Base-by-base conservation (phyloP, 1,140 invertebrate genomes). In the Bilobella aurantiaca region DNA sequence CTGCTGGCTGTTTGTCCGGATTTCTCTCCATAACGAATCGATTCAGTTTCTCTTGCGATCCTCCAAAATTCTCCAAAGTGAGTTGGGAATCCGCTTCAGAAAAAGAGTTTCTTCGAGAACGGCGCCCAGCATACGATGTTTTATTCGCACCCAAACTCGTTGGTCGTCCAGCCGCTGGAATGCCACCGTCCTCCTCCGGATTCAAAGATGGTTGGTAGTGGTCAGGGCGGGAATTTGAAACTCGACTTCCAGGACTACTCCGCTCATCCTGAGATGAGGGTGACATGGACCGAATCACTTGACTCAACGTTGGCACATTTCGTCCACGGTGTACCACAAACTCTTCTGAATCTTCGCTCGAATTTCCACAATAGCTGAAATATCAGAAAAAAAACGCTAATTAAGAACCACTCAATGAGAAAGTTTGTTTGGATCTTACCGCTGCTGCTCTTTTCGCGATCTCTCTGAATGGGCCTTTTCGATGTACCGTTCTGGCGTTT, bases 51-150 rank as follows among this genome's bases (percentile, higher is more conserved):
- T 81, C 89, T 81, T 90, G 88, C 34, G 73, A 79, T 60, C 89
- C 91, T 30, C 91, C 90, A 78, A 94, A 92, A 77, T 94, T 93
- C 80, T 94, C 91, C 30, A 93, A 87, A 0, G 90, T 93, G 66
- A 94, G 78, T 77, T 92, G 79, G 30, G 89, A 92, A 74, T 93
- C 90, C 16, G 75, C 75, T 74, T 93, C 91, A 42, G 87, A 86
- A 57, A 90, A 81, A 49, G 90, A 93, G 75, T 91, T 90, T 53
- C 90, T 81, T 32, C 91, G 80, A 12, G 89, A 92, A 30, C 90
- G 82, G 53, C 90, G 81, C 57, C 88, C 90, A 76, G 87, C 90
- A 72, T 85, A 87, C 32, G 79, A 80, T n/a, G 78, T 79, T 75
- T 82, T 70, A 81, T 79, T 63, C 29, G 88, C 86, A 77, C 87